Evolutionary conservation across 2,113 vertebrate genomes (phyloP), one percentile per base, ranked within the genome.

Genomic region (Thunnus thynnus): DNA sequence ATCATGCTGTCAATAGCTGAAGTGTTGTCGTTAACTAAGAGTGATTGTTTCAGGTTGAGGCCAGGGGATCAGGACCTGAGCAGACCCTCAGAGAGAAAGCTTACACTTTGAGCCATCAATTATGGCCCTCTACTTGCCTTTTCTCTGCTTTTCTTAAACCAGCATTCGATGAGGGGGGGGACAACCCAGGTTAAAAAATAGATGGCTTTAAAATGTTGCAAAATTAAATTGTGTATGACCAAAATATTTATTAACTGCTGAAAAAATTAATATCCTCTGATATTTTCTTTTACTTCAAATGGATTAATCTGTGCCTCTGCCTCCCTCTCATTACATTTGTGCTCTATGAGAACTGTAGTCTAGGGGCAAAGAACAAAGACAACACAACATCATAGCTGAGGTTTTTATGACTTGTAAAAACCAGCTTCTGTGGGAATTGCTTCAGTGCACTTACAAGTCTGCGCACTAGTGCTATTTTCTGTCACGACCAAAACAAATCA

Each of bases 1-100:
- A 93, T 93, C 94, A 92, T 76, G 89, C 90, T 94, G 92, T 95
- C 94, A 91, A 94, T 95, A 94, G 93, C 89, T 92, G 91, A 94
- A 91, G 90, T 93, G 87, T 93, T 95, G 90, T 93, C 91, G 89
- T 94, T 94, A 92, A 94, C 92, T 92, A 92, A 94, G 93, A 95
- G 91, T 92, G 93, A 93, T 92, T 89, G 92, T 94, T 93, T 92
- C 88, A 91, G 88, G 92, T 91, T 86, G 80, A 92, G 91, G 89
- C 89, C 90, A 80, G 80, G 88, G 88, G 93, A 93, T 94, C 92
- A 91, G 89, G 89, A 90, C 93, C 90, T 71, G 87, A 90, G 89
- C 91, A 90, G 85, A 92, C 89, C 91, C 86, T 88, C 83, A 58
- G 86, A 93, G 91, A 76, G 84, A 88, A 87, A 76, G 89, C 85